Base-by-base conservation (phyloP, 2,113 vertebrate genomes). In the Numida meleagris region DNA sequence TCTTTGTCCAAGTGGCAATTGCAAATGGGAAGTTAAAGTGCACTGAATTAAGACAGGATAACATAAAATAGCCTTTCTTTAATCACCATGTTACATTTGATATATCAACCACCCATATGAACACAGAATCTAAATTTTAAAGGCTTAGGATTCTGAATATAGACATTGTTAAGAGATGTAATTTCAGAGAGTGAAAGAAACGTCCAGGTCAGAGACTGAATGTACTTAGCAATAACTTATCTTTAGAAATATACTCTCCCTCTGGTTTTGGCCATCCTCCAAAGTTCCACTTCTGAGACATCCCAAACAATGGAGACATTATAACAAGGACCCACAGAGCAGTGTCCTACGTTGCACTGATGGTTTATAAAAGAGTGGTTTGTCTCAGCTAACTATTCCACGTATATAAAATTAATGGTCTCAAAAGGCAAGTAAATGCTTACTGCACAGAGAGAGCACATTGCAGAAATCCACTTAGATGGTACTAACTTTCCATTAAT, bases 291-390 rank as follows among this genome's bases (percentile, higher is more conserved):
- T 82, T 55, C 61, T 79, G 75, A 80, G 73, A 75, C 43, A 85
- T 88, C 48, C 71, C 23, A 43, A 81, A 73, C 45, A 90, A 95
- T 90, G 65, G 23, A 93, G 61, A 89, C 5, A 43, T 83, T 93
- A 83, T 88, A 88, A 85, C 0, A 0, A 83, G 79, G 90, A 89
- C 46, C 24, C 2, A 1, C 29, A 73, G 61, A 95, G 70, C 65
- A 48, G 40, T 65, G 94, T 94, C 82, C 82, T 71, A 40, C 38
- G 24, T 71, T 12, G 1, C 3, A 2, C 55, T 48, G 67, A 75
- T 43, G 40, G 31, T 86, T 63, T 79, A 62, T 36, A 51, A 62
- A 89, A 51, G 38, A 61, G 74, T 31, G 71, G 16, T 46, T 71
- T 88, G 92, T 72, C 94, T 74, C 58, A 61, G 57, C 81, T 77